These are phyloP conservation scores for Mohoua ochrocephala DNA, from an alignment of 2,113 vertebrate species.

Conservation along the genomic window DNA sequence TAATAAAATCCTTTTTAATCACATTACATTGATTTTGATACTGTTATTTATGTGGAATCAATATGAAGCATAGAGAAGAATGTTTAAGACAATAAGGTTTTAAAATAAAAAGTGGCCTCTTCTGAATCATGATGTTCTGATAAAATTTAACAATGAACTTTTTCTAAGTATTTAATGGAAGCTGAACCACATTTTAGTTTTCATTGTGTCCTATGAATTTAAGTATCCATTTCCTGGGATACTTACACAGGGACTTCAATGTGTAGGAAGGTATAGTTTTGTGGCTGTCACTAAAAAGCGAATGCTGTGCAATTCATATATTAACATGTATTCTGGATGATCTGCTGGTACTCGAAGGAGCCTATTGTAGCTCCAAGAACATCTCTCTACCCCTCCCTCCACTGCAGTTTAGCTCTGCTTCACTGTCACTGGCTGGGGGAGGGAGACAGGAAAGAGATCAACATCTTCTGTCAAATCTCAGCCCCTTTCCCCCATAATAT, in stretches of 20 bases:
- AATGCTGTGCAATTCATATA: not conserved
- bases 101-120: not conserved
- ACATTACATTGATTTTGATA: not conserved
- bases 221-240: not conserved
- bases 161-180: not conserved
- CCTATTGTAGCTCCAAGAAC: not conserved
- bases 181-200: not conserved
- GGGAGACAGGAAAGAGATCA: not conserved
- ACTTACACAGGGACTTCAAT: not conserved
- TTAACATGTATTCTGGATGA: not conserved
- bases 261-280: not conserved
- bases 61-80: not conserved
- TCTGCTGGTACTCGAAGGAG: not conserved
- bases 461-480: not conserved
- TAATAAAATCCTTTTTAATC: not conserved
- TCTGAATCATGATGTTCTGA: not conserved
- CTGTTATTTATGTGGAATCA: not conserved
- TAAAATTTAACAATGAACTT: not conserved
- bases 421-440: not conserved
- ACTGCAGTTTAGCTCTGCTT: not conserved
- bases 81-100: not conserved
- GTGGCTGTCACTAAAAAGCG: not conserved
- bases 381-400: not conserved
- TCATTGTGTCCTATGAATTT: not conserved
- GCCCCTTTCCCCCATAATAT: rapidly evolving